Conservation (phyloP, 1,140 invertebrate species). For the Drosophila tristis region DNA sequence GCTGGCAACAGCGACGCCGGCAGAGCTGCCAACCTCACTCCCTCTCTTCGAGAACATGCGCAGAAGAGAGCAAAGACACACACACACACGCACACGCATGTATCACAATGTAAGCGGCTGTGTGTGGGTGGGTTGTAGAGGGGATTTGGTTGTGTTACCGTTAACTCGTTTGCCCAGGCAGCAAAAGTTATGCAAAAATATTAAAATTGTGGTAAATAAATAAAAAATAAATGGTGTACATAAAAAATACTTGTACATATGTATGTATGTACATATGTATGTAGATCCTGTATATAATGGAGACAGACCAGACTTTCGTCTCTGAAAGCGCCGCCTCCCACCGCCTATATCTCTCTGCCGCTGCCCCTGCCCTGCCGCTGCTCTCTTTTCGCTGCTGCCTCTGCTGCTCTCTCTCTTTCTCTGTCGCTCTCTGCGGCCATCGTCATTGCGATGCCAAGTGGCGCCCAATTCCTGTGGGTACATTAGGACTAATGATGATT, state of each 20-base stretch:
- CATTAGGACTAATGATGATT: constrained; percentile 84
- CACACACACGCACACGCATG: constrained; percentile 8
- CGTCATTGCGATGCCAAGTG: constrained; percentile 64
- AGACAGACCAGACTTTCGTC: constrained; percentile 6
- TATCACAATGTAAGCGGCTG: constrained; percentile 6
- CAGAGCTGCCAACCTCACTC: constrained; percentile 8
- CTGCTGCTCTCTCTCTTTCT: constrained; percentile 18
- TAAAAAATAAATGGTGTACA: constrained; percentile 57
- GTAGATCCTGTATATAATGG: not conserved
- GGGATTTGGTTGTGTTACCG: constrained; percentile 31
- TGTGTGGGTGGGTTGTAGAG: constrained; percentile 36
- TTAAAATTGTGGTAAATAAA: constrained; percentile 82
- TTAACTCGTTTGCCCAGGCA: constrained; percentile 43
- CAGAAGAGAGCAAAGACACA: constrained; percentile 38
- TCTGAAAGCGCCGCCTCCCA: no score
- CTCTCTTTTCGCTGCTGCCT: not conserved
- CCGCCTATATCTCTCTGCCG: not conserved
- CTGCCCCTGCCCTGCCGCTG: constrained; percentile 6
- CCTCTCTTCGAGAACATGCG: constrained; percentile 53
- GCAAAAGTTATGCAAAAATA: constrained; percentile 59
- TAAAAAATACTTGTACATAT: constrained; percentile 31
- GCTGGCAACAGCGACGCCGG: constrained; percentile 11
- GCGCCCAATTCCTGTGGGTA: constrained; percentile 84
- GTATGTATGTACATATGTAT: not conserved
- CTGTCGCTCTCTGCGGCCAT: constrained; percentile 23